These are phyloP conservation scores for Psilopsiagon aymara DNA, from an alignment of 2,113 vertebrate species.

Conservation along the genomic window DNA sequence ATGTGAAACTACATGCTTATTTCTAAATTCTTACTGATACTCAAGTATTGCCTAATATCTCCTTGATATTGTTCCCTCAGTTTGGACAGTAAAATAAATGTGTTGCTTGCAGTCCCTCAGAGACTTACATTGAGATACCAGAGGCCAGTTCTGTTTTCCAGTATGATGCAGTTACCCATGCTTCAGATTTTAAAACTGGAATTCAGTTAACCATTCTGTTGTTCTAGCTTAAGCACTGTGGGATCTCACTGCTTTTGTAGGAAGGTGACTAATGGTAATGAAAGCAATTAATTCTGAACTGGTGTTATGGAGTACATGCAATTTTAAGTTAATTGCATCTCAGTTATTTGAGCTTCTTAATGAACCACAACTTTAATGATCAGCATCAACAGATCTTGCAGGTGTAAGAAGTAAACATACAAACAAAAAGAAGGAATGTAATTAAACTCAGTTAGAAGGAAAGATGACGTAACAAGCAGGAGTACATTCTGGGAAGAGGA, in stretches of 20 bases:
- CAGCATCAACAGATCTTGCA: neutral
- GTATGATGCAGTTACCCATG: neutral
- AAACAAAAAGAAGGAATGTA: neutral
- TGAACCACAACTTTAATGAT: neutral
- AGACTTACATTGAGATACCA: neutral
- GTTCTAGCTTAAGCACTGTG: neutral
- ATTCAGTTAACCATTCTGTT: neutral
- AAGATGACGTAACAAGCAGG: neutral
- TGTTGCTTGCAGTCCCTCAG: neutral
- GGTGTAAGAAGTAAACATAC: neutral
- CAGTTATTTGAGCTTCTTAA: neutral
- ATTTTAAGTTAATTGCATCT: neutral
- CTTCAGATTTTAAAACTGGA: neutral
- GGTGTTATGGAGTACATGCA: neutral
- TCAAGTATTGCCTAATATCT: neutral
- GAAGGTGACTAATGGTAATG: neutral
- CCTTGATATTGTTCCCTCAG: neutral
- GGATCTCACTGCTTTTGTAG: neutral
- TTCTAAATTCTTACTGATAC: neutral
- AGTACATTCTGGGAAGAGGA: neutral
- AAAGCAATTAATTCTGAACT: neutral
- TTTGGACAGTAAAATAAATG: neutral
- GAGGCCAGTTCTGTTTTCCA: neutral
- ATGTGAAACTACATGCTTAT: neutral
- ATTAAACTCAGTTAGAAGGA: neutral